Evolutionary conservation across 2,113 vertebrate species (phyloP), one percentile per base, ranked within the genome.

Genomic region (Indicator indicator): DNA sequence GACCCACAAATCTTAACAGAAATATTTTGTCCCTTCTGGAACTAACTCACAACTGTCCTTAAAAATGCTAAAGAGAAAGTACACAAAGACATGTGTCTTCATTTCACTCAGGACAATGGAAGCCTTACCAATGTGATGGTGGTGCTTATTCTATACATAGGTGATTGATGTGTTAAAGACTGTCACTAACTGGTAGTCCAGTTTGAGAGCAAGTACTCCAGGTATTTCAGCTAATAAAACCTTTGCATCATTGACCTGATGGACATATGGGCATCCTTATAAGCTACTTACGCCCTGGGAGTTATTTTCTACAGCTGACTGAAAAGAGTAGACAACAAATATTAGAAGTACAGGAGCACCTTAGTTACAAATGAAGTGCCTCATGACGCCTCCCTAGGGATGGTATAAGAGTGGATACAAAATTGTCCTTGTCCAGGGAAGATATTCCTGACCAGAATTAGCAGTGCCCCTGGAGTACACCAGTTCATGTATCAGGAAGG

Each of bases 261-360:
- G 19, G 28, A 67, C 76, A 86, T 89, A 0, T 67, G 63, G 48
- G 20, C 11, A 62, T 0, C 0, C 0, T 1, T 0, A 0, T 44
- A 24, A 0, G 0, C 14, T 80, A 26, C 76, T 88, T 93, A 55
- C 30, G 19, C 9, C 33, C 18, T 12, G 42, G 5, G 21, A 69
- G 40, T 24, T 83, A 52, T 59, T 83, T 83, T 88, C 68, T 70
- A 19, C 26, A 76, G 23, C 26, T 55, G 73, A 36, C 16, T 77
- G 28, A 70, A 86, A 86, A 52, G 11, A 68, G 27, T 36, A 82
- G 36, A 26, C 17, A 26, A 26, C 6, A 50, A 94, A 73, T 42
- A 81, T 54, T 58, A 38, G 7, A 58, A 82, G 20, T 40, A 9
- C 0, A 2, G 36, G 1, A 82, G 65, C 38, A 84, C 77, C 73